These are phyloP conservation scores for Drosophila tsacasi DNA, from an alignment of 1,140 invertebrate species.

Conservation along the genomic window DNA sequence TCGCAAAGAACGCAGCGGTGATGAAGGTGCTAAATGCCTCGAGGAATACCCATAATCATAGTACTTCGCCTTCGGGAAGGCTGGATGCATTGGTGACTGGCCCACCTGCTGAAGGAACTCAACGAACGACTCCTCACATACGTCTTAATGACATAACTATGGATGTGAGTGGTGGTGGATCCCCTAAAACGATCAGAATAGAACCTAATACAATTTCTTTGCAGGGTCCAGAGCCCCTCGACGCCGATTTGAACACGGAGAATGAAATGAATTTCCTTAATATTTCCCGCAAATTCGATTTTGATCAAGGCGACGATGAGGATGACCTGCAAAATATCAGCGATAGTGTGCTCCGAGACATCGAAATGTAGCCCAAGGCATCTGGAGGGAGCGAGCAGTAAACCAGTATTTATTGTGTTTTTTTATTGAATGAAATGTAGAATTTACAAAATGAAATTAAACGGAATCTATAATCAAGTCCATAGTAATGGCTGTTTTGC, in stretches of 20 bases:
- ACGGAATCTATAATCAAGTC: not conserved
- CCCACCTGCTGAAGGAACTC: constrained; percentile 11
- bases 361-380: constrained; percentile 50
- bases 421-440: not conserved
- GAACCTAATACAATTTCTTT: not conserved
- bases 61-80: constrained; percentile 78
- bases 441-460: not conserved
- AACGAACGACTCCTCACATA: constrained; percentile 49
- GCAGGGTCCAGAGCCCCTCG: constrained; percentile 28
- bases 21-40: constrained; percentile 73
- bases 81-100: constrained; percentile 68
- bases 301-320: constrained; percentile 29
- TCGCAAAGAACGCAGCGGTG: constrained; percentile 58
- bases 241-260: constrained; percentile 16
- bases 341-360: constrained; percentile 73
- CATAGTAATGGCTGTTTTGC: no score
- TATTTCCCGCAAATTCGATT: constrained; percentile 20
- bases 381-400: not conserved
- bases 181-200: not conserved
- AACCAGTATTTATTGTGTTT: constrained; percentile 19
- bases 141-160: constrained; percentile 59
- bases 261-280: constrained; percentile 34
- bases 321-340: constrained; percentile 71
- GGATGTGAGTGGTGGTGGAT: constrained; percentile 28
- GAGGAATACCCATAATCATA: constrained; percentile 72